Evolutionary conservation across 2,888 invertebrate species (phyloP).

Genomic region (Creontiades dilutus): DNA sequence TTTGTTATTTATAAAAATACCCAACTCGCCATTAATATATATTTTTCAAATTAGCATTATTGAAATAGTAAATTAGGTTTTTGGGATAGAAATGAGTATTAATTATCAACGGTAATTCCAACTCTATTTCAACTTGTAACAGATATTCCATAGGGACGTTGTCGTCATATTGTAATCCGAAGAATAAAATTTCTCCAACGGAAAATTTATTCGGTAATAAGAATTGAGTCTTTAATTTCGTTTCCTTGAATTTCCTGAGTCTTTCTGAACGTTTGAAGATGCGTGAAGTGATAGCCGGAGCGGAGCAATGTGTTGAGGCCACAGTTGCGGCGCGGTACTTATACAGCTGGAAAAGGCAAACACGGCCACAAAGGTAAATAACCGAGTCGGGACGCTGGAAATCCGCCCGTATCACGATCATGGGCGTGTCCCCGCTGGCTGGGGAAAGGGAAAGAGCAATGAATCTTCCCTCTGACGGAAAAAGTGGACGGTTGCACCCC

Average conservation of each 20-base stretch:
- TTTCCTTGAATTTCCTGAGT: neutral
- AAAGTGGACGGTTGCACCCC: neutral
- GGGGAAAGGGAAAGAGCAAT: neutral
- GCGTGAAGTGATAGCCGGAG: neutral
- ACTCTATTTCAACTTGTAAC: no score
- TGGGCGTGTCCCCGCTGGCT: neutral
- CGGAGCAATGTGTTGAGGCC: neutral
- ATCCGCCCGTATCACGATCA: constrained; percentile 1
- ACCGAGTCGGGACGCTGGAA: neutral
- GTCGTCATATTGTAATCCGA: no score
- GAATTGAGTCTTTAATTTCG: no score
- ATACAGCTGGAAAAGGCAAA: neutral
- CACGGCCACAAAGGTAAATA: neutral
- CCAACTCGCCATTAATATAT: no score
- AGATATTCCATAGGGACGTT: no score
- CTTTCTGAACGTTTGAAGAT: neutral
- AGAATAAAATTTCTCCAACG: no score
- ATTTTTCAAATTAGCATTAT: no score
- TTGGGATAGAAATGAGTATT: no score
- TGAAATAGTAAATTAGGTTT: no score
- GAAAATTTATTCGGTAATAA: no score
- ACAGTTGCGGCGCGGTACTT: neutral
- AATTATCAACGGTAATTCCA: no score
- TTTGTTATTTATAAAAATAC: no score
- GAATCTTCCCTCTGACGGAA: neutral